Evolutionary conservation across 1,140 invertebrate genomes (phyloP), one percentile per base, ranked within the genome.

Genomic region (Oreohelix idahoensis): DNA sequence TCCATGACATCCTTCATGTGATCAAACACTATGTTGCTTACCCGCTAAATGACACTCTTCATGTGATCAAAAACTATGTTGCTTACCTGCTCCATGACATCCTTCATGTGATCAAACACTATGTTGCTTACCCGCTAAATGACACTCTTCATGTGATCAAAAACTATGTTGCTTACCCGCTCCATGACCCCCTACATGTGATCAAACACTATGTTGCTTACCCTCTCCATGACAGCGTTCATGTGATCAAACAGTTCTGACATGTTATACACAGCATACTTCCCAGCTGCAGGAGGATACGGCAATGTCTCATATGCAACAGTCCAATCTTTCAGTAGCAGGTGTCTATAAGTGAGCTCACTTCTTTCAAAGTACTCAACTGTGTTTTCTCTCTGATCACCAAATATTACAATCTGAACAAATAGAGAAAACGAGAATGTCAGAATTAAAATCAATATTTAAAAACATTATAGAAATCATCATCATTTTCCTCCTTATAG

Each of bases 301-400:
- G 96, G 95, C 87, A 96, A 95, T 0, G 98, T 97, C 94, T 99
- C 98, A 88, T 96, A 95, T 10, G 95, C 95, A 0, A 96, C 93
- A 91, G 98, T 96, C 95, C 95, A 95, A 69, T 93, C 79, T 76
- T 88, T 93, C 81, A 93, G 88, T 29, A 95, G 84, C 53, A 99
- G 93, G 93, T 99, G 98, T 1, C 97, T 97, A 92, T 99, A 98
- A 10, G 97, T 95, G 51, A 98, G 95, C 84, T 95, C 94, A 90
- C 97, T 99, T 90, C 98, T 97, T 95, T 97, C 97, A 1, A 97
- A 95, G 89, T 98, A 99, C 90, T 97, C 98, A 0, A 99, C 97
- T 92, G 98, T 97, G 86, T 96, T 96, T 87, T 98, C 98, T 89
- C 98, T 95, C 88, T 96, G 97, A 88, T 96, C 96, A 4, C 98